Conservation (phyloP, 35 echinoderm and acorn worm species). For the Ophioderma brevispina region DNA sequence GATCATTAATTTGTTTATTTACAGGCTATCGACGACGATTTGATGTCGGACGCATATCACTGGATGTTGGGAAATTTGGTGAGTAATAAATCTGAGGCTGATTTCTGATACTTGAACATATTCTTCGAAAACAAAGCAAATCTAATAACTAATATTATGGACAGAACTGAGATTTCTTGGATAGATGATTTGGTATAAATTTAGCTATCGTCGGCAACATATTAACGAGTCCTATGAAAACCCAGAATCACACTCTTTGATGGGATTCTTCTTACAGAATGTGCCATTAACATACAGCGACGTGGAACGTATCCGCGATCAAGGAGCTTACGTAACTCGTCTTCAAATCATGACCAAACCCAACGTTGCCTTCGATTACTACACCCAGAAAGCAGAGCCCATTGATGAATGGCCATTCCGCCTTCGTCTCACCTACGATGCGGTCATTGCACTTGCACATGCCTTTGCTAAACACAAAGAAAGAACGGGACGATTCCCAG, state of each 20-base stretch:
- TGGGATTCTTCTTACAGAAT: conserved; percentile 52
- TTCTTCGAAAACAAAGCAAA: too few species aligned
- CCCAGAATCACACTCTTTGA: too few species aligned
- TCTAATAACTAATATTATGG: too few species aligned
- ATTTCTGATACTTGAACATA: too few species aligned
- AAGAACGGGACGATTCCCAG: conserved; percentile 31
- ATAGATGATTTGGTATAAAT: too few species aligned
- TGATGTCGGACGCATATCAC: conserved; percentile 85
- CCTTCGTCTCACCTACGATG: conserved; percentile 73
- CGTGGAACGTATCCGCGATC: conserved; percentile 46
- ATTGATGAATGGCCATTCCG: conserved; percentile 85
- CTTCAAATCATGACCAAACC: conserved; percentile 49
- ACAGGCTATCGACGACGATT: conserved; percentile 70
- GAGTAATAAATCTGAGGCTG: conserved; percentile 25
- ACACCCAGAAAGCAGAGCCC: conserved; percentile 71
- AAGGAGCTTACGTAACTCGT: conserved; percentile 78
- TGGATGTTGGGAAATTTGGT: conserved; percentile 91
- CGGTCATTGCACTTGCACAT: conserved; percentile 37
- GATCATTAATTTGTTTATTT: not conserved
- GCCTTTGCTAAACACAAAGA: conserved; percentile 46
- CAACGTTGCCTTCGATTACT: conserved; percentile 55
- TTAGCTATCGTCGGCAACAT: too few species aligned
- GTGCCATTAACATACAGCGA: conserved; percentile 69
- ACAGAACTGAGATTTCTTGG: too few species aligned
- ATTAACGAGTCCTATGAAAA: too few species aligned